phyloP scores from a whole-genome alignment of 2,113 vertebrate genomes.

The Oreotrochilus melanogaster region DNA sequence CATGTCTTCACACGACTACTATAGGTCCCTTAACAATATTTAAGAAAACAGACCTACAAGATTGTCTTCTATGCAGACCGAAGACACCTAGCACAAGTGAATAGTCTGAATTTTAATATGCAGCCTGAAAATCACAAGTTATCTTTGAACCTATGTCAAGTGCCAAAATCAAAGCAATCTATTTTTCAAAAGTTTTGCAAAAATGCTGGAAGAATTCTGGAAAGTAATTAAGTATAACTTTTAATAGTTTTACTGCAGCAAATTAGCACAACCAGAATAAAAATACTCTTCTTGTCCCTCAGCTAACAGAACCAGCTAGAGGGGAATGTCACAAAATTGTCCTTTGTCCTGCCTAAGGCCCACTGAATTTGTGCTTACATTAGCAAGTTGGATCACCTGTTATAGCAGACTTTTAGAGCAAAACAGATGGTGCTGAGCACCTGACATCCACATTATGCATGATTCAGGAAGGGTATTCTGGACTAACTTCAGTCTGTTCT shows the following conservation, averaged over 20 bases:
- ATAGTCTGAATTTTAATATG: not conserved
- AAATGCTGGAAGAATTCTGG: not conserved
- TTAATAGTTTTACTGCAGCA: not conserved
- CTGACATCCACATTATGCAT: not conserved
- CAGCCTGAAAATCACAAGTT: not conserved
- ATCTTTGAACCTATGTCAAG: not conserved
- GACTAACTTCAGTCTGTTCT: slow-evolving; percentile 9
- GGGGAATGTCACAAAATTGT: not conserved
- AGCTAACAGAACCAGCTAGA: not conserved
- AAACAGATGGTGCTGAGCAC: slow-evolving; percentile 13
- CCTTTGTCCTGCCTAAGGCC: not conserved
- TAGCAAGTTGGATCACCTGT: slow-evolving; percentile 12
- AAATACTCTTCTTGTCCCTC: not conserved
- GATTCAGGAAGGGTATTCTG: not conserved
- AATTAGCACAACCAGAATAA: not conserved
- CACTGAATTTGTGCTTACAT: not conserved
- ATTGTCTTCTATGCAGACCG: not conserved
- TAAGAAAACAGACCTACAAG: not conserved
- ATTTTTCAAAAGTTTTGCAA: not conserved
- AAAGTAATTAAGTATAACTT: not conserved
- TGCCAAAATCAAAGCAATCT: not conserved
- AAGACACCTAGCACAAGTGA: not conserved
- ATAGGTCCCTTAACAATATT: not conserved
- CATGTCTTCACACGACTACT: not conserved
- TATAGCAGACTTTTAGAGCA: not conserved